Evolutionary conservation across 2,888 invertebrate genomes (phyloP).

Genomic region (Phragmatobia fuliginosa): DNA sequence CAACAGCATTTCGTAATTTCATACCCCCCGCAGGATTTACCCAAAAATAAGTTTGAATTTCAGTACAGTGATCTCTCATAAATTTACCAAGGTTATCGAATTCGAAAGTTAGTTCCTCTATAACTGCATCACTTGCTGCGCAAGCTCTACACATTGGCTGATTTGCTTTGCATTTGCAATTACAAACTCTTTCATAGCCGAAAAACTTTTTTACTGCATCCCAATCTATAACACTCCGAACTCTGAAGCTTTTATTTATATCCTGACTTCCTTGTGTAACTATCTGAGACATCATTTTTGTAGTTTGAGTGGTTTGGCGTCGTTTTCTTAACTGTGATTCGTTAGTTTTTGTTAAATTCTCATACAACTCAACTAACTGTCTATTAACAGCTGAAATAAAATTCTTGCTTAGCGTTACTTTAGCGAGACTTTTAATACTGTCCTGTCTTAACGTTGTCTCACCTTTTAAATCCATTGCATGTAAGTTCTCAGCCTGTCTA

Average conservation of each 20-base stretch:
- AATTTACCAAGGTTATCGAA: conserved; percentile 71
- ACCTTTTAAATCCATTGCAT: conserved; percentile 21
- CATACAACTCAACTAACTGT: conserved; percentile 60
- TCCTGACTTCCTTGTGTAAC: neutral
- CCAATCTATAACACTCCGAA: conserved; percentile 59
- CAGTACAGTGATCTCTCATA: conserved; percentile 75
- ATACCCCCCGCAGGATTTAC: conserved; percentile 75
- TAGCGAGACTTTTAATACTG: conserved; percentile 40
- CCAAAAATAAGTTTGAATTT: conserved; percentile 76
- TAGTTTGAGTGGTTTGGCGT: conserved; percentile 6
- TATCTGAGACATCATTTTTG: neutral
- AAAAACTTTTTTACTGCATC: conserved; percentile 63
- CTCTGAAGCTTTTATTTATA: neutral
- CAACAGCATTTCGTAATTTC: conserved; percentile 68
- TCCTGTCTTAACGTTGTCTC: conserved; percentile 41
- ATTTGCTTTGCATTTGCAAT: conserved; percentile 69
- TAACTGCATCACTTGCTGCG: conserved; percentile 73
- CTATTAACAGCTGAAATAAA: conserved; percentile 66
- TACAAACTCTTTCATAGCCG: conserved; percentile 67
- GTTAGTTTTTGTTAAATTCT: conserved; percentile 40
- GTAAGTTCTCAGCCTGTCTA: conserved; percentile 27
- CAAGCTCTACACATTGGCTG: conserved; percentile 72
- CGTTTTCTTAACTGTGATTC: conserved; percentile 9
- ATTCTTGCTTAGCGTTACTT: conserved; percentile 63
- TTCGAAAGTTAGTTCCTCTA: conserved; percentile 73